Conservation (phyloP, 2,888 invertebrate species). For the Heteropelma amictum region DNA sequence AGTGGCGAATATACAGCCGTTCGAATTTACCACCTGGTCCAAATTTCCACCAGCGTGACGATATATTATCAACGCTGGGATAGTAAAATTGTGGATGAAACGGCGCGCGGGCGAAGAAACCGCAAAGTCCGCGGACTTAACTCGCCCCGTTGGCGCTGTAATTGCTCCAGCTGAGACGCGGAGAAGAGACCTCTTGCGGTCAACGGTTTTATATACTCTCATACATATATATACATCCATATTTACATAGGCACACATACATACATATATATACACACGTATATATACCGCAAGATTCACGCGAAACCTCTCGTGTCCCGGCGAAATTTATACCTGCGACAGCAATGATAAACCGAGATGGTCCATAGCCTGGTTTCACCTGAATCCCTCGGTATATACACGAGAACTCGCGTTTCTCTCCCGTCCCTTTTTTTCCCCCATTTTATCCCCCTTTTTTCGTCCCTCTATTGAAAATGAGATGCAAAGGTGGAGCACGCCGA, state of each 20-base stretch:
- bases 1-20: background rate
- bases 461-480: conserved; percentile 14
- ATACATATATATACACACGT: background rate
- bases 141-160: conserved; percentile 51
- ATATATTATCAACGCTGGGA: conserved; percentile 11
- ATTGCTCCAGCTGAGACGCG: conserved; percentile 54
- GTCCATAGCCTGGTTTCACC: conserved; percentile 18
- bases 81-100: conserved; percentile 43
- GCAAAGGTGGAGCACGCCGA: conserved; percentile 28
- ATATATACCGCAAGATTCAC: conserved; percentile 18
- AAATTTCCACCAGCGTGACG: background rate
- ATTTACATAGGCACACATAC: background rate
- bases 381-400: conserved; percentile 12
- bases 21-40: background rate
- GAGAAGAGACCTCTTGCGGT: conserved; percentile 21
- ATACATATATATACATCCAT: background rate
- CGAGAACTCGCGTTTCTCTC: conserved; percentile 30
- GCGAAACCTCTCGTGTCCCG: background rate
- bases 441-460: background rate
- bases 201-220: conserved; percentile 21
- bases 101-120: conserved; percentile 40
- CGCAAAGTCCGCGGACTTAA: conserved; percentile 51
- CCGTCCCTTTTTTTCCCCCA: background rate
- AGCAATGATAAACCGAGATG: conserved; percentile 25
- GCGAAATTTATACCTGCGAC: conserved; percentile 19